Conservation (phyloP, 2,113 vertebrate genomes). For the Coreoperca whiteheadi region DNA sequence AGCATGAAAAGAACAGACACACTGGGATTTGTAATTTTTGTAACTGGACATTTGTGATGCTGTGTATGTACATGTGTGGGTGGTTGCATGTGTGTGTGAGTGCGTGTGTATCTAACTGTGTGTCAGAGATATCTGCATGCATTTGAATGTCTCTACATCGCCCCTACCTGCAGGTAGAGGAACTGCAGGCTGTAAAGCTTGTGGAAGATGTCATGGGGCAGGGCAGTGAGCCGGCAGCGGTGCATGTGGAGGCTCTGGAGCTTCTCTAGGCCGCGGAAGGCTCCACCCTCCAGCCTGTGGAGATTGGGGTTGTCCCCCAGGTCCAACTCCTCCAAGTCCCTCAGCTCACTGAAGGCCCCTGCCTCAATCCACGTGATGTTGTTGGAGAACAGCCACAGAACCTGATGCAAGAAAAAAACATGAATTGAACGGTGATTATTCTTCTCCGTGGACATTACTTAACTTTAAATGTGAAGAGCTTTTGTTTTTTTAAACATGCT, state of each 20-base stretch:
- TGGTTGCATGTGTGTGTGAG: background rate
- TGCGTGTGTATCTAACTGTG: conserved; percentile 6
- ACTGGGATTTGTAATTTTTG: conserved; percentile 1
- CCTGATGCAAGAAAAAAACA: conserved; percentile 65
- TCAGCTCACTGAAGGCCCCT: conserved; percentile 94
- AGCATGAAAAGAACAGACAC: background rate
- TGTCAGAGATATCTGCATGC: conserved; percentile 1
- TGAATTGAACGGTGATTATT: conserved; percentile 4
- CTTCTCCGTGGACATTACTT: background rate
- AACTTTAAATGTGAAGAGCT: background rate
- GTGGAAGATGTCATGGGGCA: conserved; percentile 93
- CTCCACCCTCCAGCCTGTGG: conserved; percentile 91
- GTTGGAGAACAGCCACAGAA: conserved; percentile 98
- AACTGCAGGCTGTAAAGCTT: conserved; percentile 97
- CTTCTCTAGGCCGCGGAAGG: conserved; percentile 94
- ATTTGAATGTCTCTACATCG: conserved; percentile 9
- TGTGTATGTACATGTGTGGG: background rate
- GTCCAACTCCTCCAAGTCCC: conserved; percentile 96
- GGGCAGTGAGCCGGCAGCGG: conserved; percentile 92
- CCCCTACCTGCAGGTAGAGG: conserved; percentile 91
- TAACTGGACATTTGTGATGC: conserved; percentile 18
- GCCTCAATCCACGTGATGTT: conserved; percentile 96
- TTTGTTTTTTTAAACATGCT: background rate
- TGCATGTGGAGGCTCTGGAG: conserved; percentile 97
- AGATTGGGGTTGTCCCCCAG: conserved; percentile 95